Evolutionary conservation across 2,888 invertebrate genomes (phyloP), one percentile per base, ranked within the genome.

Genomic region (Patella depressa): DNA sequence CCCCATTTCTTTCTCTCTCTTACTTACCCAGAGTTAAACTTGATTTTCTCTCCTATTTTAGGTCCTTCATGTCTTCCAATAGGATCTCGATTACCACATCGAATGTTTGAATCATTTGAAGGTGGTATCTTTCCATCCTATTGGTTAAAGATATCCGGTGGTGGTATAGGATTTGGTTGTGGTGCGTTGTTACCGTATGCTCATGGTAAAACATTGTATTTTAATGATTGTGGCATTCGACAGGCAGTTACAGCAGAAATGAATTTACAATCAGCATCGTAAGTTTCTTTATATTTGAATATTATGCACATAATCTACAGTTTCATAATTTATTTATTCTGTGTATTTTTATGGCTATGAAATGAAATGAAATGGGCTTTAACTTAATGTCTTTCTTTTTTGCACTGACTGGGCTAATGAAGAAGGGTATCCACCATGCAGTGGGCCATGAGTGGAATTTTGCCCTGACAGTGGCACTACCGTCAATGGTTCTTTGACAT

Each of bases 191-290:
- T 89, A n/a, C 91, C 91, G 0, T 88, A 88, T 78, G 91, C 91
- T 65, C 91, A 92, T 79, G 92, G 92, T 1, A 91, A 91, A 78
- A 91, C 90, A 17, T 84, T 92, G 15, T 92, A 92, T 81, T 92
- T 92, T 85, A 90, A 90, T 79, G 91, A 90, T 55, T 92, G 92
- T 86, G 91, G 91, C 0, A 82, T 86, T 19, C 83, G 92, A 75
- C 88, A 91, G 79, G 91, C 91, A 4, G 81, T 88, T 19, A 92
- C 92, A 3, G 87, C 85, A 17, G 90, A 90, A 75, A 85, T 92
- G 82, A 92, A 92, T 80, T 85, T 90, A 2, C 83, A 87, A 4
- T 80, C 84, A 69, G 90, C 91, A 3, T 89, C 89, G 92, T 92
- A 81, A 80, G 81, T 80, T 53, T 65, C 14, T n/a, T 73, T 15